phyloP scores from a whole-genome alignment of 2,113 vertebrate genomes.

The Bettongia penicillata region DNA sequence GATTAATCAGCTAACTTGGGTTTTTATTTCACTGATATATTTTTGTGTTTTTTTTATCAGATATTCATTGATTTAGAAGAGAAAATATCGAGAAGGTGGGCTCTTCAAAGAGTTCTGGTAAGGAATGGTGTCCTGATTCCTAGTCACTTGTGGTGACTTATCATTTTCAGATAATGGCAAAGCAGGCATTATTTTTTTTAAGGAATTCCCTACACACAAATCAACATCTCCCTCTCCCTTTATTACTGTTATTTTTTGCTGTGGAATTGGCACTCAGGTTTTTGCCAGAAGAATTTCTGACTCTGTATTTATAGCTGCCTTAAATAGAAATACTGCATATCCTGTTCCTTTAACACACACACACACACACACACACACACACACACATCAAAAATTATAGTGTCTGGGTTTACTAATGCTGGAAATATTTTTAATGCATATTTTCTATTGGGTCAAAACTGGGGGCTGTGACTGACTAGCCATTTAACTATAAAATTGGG shows the following conservation, averaged over 20 bases:
- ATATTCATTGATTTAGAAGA: not conserved
- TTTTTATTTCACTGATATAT: not conserved
- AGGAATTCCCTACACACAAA: slow-evolving; percentile 53
- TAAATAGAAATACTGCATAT: slow-evolving; percentile 70
- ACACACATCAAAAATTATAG: slow-evolving; percentile 48
- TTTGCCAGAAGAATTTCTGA: slow-evolving; percentile 54
- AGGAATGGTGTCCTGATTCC: slow-evolving; percentile 26
- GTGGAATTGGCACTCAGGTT: slow-evolving; percentile 57
- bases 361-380: slow-evolving; percentile 60
- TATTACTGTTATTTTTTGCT: slow-evolving; percentile 27
- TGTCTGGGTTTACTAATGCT: slow-evolving; percentile 57
- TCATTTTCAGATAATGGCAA: slow-evolving; percentile 43
- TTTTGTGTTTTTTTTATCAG: not conserved
- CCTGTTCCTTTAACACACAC: slow-evolving; percentile 48
- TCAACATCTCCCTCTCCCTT: not conserved
- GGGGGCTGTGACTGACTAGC: slow-evolving; percentile 21
- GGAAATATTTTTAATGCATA: slow-evolving; percentile 40
- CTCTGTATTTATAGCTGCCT: slow-evolving; percentile 73
- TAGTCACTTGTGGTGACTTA: not conserved
- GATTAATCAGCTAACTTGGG: not conserved
- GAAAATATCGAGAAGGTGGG: not conserved
- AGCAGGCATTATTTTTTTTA: slow-evolving; percentile 9
- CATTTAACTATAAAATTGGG: slow-evolving; percentile 55
- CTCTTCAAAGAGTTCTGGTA: slow-evolving; percentile 6
- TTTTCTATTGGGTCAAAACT: slow-evolving; percentile 61